These are phyloP conservation scores for Gortyna flavago DNA, from an alignment of 2,888 invertebrate genomes.

Conservation along the genomic window DNA sequence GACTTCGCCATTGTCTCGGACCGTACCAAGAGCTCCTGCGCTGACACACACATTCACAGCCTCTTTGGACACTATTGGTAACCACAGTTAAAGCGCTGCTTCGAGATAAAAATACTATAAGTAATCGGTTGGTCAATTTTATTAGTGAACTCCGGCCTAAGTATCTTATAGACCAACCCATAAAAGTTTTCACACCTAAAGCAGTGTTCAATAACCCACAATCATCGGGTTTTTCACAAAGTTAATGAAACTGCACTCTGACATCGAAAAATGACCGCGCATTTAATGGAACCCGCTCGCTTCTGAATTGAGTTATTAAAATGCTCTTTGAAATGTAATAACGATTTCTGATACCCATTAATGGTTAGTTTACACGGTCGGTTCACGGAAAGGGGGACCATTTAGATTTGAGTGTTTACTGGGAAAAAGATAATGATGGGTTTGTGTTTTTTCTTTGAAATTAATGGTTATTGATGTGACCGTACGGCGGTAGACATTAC, in stretches of 20 bases:
- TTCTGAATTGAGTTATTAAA: slow-evolving; percentile 79
- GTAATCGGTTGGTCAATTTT: background rate
- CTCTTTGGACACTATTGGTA: no score
- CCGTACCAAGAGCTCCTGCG: no score
- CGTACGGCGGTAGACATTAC: no score
- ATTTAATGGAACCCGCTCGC: slow-evolving; percentile 73
- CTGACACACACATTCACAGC: no score
- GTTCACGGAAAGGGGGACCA: slow-evolving; percentile 43
- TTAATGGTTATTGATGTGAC: background rate
- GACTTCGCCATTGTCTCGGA: no score
- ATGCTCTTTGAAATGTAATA: slow-evolving; percentile 80
- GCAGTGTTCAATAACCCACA: slow-evolving; percentile 73
- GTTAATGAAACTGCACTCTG: slow-evolving; percentile 73
- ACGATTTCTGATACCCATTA: slow-evolving; percentile 71
- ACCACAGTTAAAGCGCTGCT: no score
- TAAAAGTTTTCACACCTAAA: background rate
- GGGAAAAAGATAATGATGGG: slow-evolving; percentile 27
- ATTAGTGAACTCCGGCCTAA: background rate
- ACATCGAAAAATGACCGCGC: slow-evolving; percentile 79
- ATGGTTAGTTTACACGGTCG: slow-evolving; percentile 63
- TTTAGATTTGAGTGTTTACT: slow-evolving; percentile 48
- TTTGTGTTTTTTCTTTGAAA: slow-evolving; percentile 19
- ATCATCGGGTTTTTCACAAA: slow-evolving; percentile 76
- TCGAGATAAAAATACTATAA: no score
- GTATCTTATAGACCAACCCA: background rate